Conservation (phyloP, 2,113 vertebrate genomes). For the Talpa occidentalis region DNA sequence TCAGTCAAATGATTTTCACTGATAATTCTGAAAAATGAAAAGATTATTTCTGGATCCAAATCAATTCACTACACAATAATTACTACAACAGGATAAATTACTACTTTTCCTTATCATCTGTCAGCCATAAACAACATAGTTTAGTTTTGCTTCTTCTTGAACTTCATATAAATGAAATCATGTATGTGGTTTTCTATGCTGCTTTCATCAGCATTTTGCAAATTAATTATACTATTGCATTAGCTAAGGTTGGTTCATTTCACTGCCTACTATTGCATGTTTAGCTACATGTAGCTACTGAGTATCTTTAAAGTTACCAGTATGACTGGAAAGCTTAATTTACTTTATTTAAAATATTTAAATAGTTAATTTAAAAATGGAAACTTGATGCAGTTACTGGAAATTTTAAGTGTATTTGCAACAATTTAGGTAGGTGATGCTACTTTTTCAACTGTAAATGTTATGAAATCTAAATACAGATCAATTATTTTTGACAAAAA, state of each 20-base stretch:
- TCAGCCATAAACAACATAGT: not conserved
- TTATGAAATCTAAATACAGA: not conserved
- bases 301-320: not conserved
- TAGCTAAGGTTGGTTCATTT: not conserved
- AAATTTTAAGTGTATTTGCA: not conserved
- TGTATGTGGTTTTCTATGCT: not conserved
- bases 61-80: not conserved
- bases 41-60: not conserved
- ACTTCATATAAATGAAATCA: not conserved
- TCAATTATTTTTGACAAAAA: not conserved
- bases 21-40: constrained; percentile 76
- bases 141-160: not conserved
- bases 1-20: constrained; percentile 71
- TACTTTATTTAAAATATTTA: not conserved
- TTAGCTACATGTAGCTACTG: not conserved
- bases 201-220: not conserved
- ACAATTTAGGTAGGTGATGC: not conserved
- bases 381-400: not conserved
- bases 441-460: not conserved
- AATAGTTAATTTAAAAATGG: not conserved
- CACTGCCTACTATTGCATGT: not conserved
- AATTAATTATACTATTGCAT: not conserved
- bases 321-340: not conserved
- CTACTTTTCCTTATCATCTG: not conserved
- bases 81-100: not conserved